Percentiles rank a stretch among this genome's conserved stretches.
Evolutionary conservation across 2,888 invertebrate genomes (phyloP).

Genomic region (Conistra vaccinii): DNA sequence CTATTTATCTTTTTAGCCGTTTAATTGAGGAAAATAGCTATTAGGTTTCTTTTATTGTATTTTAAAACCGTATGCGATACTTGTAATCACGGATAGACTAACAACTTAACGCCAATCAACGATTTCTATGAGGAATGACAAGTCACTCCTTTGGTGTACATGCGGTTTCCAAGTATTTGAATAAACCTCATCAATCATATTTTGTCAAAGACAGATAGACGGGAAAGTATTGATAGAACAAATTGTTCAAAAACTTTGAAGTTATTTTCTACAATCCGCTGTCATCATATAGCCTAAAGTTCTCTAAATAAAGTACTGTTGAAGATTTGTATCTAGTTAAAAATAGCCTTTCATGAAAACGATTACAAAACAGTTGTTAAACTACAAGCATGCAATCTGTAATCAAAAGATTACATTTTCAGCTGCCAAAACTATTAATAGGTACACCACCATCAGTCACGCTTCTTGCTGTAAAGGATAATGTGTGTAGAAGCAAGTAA

Average conservation of each 20-base stretch:
- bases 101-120: not conserved
- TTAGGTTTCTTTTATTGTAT: not conserved
- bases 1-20: not conserved
- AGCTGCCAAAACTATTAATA: conserved; percentile 23
- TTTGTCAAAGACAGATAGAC: not conserved
- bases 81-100: not conserved
- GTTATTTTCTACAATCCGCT: not conserved
- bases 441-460: conserved; percentile 29
- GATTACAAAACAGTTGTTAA: not conserved
- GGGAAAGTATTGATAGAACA: not conserved
- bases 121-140: not conserved
- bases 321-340: not conserved
- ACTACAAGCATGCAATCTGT: not conserved
- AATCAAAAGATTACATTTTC: not conserved
- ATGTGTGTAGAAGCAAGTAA: conserved; percentile 26
- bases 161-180: not conserved
- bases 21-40: not conserved
- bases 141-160: not conserved
- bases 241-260: not conserved
- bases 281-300: not conserved
- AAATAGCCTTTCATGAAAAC: not conserved
- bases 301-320: too few species aligned
- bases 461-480: conserved; percentile 50
- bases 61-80: not conserved
- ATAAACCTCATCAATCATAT: not conserved